Percentiles rank a stretch among this genome's conserved stretches.
These are phyloP conservation scores for Crenuchus spilurus DNA, from an alignment of 2,797 vertebrate genomes.

Conservation along the genomic window DNA sequence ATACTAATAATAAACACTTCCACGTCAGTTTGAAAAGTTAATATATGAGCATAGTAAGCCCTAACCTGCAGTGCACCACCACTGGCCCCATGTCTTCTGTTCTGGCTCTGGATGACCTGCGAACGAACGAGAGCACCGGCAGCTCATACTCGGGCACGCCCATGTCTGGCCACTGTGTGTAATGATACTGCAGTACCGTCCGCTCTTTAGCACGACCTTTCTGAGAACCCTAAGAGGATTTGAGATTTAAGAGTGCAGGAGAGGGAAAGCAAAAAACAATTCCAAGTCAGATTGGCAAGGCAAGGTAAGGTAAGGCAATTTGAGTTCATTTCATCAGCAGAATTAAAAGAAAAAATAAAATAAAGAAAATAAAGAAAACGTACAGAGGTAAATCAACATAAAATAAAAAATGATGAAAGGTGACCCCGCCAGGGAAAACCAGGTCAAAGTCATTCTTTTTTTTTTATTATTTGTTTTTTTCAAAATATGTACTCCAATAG, in stretches of 20 bases:
- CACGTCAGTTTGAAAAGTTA: too few species aligned
- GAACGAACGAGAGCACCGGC: conserved; percentile 90
- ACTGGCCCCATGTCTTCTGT: conserved; percentile 80
- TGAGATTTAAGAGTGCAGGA: background rate
- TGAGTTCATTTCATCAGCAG: too few species aligned
- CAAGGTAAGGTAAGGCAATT: background rate
- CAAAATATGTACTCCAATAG: too few species aligned
- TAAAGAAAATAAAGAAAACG: too few species aligned
- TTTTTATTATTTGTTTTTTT: too few species aligned
- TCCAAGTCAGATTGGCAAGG: background rate
- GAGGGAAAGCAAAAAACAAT: background rate
- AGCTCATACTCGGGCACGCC: conserved; percentile 90
- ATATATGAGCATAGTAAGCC: background rate
- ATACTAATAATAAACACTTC: too few species aligned
- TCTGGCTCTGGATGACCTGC: conserved; percentile 84
- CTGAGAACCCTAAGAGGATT: conserved; percentile 82
- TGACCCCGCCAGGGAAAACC: too few species aligned
- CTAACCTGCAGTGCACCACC: conserved; percentile 96
- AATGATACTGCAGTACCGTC: conserved; percentile 89
- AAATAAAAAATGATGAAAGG: too few species aligned
- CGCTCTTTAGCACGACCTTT: conserved; percentile 84
- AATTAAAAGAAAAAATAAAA: too few species aligned
- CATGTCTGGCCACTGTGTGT: conserved; percentile 98
- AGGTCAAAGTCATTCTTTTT: too few species aligned
- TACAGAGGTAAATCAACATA: too few species aligned